Conservation (phyloP, 2,113 vertebrate genomes). For the Orientallactaga bullata region DNA sequence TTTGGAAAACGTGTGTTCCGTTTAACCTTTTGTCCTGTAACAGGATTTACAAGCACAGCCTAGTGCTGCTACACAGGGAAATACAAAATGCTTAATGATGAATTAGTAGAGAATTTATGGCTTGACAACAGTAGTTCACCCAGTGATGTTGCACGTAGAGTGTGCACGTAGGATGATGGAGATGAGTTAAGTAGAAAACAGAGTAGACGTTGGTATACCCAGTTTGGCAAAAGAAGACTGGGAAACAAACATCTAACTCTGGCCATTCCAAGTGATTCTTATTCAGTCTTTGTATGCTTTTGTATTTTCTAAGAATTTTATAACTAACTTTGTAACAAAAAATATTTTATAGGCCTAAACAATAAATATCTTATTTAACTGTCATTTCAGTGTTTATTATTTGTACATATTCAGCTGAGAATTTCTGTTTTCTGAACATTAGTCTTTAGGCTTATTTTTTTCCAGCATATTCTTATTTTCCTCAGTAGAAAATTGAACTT, state of each 20-base stretch:
- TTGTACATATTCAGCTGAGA: not conserved
- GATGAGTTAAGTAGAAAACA: not conserved
- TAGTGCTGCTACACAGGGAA: not conserved
- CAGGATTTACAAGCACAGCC: not conserved
- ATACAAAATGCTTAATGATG: not conserved
- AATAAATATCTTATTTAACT: not conserved
- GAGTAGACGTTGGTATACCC: not conserved
- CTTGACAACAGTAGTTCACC: not conserved
- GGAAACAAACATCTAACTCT: not conserved
- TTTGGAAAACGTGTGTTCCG: not conserved
- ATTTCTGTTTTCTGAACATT: not conserved
- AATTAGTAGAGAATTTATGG: not conserved
- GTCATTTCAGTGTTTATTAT: not conserved
- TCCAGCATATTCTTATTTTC: not conserved
- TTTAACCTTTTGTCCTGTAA: not conserved
- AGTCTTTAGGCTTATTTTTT: not conserved
- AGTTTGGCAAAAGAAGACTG: not conserved
- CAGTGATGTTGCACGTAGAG: not conserved
- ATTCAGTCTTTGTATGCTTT: not conserved
- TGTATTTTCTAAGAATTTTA: not conserved
- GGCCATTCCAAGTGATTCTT: not conserved
- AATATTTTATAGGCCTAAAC: not conserved
- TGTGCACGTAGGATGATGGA: not conserved
- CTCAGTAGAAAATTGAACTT: not conserved
- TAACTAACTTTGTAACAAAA: conserved; percentile 3